Evolutionary conservation across 1,140 invertebrate genomes (phyloP).

Genomic region (Dendroctonus valens): DNA sequence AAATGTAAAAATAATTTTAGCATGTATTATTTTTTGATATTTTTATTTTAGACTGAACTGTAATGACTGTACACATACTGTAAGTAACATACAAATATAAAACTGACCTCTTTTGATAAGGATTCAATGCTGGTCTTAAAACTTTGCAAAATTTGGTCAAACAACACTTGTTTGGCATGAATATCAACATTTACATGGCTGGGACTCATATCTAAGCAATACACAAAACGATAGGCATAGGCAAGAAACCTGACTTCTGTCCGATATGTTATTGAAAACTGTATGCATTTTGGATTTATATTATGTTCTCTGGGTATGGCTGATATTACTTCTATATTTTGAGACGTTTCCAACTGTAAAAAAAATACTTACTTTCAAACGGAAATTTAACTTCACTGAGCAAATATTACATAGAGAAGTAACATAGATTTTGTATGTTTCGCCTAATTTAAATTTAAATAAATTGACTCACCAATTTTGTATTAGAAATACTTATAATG

Average conservation of each 20-base stretch:
- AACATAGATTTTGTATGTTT: too few relatives aligned
- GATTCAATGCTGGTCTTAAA: slow-evolving; percentile 65
- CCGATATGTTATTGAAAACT: slow-evolving; percentile 55
- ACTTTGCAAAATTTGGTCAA: slow-evolving; percentile 66
- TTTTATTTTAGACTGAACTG: background rate
- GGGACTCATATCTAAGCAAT: slow-evolving; percentile 79
- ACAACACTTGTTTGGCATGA: slow-evolving; percentile 65
- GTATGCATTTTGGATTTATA: slow-evolving; percentile 56
- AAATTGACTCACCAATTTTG: slow-evolving; percentile 41
- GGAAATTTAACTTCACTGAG: background rate
- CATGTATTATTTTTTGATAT: background rate
- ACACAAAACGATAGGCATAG: slow-evolving; percentile 68
- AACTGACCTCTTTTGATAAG: slow-evolving; percentile 63
- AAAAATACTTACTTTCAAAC: background rate
- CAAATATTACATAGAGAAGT: too few relatives aligned
- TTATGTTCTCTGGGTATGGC: slow-evolving; percentile 62
- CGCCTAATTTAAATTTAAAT: background rate
- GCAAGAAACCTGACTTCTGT: slow-evolving; percentile 57
- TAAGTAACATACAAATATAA: too few relatives aligned
- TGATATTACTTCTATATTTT: slow-evolving; percentile 65
- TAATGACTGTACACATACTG: too few relatives aligned
- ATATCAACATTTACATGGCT: slow-evolving; percentile 74
- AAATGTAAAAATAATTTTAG: background rate
- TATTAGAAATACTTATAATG: slow-evolving; percentile 55
- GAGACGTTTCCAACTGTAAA: slow-evolving; percentile 45